phyloP scores from a whole-genome alignment of 2,113 vertebrate genomes.

The Oncorhynchus clarkii region DNA sequence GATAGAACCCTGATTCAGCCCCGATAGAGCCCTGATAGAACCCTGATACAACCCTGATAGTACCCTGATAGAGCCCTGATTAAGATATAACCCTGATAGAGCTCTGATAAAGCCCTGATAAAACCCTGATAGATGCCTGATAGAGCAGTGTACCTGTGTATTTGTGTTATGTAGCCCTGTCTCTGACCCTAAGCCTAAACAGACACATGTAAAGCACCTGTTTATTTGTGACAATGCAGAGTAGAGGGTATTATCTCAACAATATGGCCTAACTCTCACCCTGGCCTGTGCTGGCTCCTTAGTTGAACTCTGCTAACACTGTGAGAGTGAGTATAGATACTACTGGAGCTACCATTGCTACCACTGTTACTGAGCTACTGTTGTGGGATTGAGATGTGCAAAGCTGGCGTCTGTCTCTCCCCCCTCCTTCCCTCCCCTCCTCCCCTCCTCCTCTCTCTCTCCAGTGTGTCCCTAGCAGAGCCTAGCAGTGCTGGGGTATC shows the following conservation, averaged over 20 bases:
- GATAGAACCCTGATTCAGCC: too few species aligned
- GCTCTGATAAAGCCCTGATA: conserved; percentile 6
- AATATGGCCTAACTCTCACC: too few species aligned
- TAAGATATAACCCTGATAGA: conserved; percentile 15
- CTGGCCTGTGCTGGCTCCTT: background rate
- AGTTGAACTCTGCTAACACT: background rate
- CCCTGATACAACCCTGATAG: too few species aligned
- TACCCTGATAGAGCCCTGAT: too few species aligned
- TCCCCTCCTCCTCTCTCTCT: conserved; percentile 38
- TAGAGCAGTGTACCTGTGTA: too few species aligned
- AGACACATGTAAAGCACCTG: too few species aligned
- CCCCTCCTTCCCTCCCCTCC: conserved; percentile 20
- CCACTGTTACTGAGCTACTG: conserved; percentile 7
- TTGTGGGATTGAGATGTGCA: conserved; percentile 41
- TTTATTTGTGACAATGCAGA: too few species aligned
- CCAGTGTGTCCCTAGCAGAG: conserved; percentile 48
- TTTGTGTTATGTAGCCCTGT: too few species aligned
- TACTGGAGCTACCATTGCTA: background rate
- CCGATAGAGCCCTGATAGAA: too few species aligned
- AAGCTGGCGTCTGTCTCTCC: conserved; percentile 50
- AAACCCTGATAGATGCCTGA: background rate
- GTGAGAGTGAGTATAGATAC: background rate
- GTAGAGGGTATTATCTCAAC: too few species aligned
- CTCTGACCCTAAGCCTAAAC: too few species aligned
- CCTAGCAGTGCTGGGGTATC: conserved; percentile 45